Base-by-base conservation (phyloP, 2,888 invertebrate species). In the Hyalella azteca region DNA sequence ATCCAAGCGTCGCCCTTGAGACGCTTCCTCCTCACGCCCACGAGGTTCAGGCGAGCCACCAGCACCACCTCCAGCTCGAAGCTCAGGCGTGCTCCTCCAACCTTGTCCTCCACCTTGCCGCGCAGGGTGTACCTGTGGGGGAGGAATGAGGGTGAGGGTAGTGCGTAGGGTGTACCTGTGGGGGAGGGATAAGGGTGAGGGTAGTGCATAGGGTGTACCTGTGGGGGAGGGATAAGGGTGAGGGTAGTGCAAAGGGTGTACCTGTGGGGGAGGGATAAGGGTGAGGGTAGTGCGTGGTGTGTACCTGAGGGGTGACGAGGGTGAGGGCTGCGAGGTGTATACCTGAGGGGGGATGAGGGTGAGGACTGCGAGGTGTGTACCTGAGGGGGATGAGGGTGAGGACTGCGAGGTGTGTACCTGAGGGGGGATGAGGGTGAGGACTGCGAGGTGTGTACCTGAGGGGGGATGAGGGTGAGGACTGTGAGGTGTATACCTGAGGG, bases 21-120 rank as follows among this genome's bases (percentile, higher is more conserved):
- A 48, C 94, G 89, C 87, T 93, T 94, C 80, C 94, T 89, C 79
- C 92, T 89, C 79, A 94, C 91, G 40, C 93, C 93, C 4, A 91
- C 90, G 66, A 89, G 86, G 22, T 88, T 87, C 81, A 88, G 87
- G 84, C 88, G 88, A 13, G 89, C 89, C 36, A 90, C 86, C 45
- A 86, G 86, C 84, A 89, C 89, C 22, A 91, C 92, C 88, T 94
- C 93, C 85, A 94, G 87, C 87, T 93, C 93, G 87, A 94, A 93
- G 0, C 92, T 92, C 83, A 91, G 87, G 80, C 88, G 87, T 85
- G 88, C 87, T 73, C 88, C 88, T 9, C 89, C 88, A 85, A 88
- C 87, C 79, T 87, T 87, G 85, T 89, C 89, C 85, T 90, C 90
- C 80, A 92, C 89, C 86, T 91, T 91, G 29, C 93, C 93, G 76